These are phyloP conservation scores for Cyclopterus lumpus DNA, from an alignment of 2,797 vertebrate genomes.

Conservation along the genomic window DNA sequence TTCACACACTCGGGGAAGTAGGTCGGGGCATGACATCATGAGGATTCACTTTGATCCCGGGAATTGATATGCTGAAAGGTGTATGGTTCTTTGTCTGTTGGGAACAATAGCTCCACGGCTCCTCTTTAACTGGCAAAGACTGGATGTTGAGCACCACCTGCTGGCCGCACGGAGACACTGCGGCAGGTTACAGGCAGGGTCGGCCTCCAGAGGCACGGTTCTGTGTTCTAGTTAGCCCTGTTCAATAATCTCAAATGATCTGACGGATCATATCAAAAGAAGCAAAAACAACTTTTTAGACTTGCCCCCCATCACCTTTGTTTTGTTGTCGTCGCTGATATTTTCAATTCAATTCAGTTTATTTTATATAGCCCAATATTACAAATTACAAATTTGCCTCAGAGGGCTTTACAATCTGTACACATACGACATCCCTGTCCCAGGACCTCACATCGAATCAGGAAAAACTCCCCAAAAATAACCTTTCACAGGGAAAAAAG, in stretches of 20 bases:
- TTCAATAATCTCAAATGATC: neutral
- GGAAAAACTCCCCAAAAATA: too few relatives aligned
- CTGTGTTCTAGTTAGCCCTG: neutral
- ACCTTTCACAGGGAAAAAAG: too few relatives aligned
- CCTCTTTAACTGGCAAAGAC: neutral
- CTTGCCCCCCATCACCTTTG: too few relatives aligned
- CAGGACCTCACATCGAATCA: too few relatives aligned
- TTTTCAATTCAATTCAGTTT: too few relatives aligned
- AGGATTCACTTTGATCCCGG: constrained; percentile 36
- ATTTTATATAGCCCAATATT: too few relatives aligned
- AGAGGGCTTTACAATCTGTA: too few relatives aligned
- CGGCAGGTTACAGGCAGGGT: neutral
- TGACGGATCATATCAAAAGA: too few relatives aligned
- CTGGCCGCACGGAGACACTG: constrained; percentile 34
- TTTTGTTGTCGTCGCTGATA: too few relatives aligned
- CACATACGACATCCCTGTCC: too few relatives aligned
- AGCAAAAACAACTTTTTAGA: too few relatives aligned
- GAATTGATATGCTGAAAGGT: constrained; percentile 32
- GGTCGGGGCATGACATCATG: constrained; percentile 29
- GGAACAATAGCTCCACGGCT: constrained; percentile 21
- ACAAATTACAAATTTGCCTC: too few relatives aligned
- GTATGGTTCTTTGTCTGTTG: constrained; percentile 67
- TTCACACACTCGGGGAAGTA: constrained; percentile 34
- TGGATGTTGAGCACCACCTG: constrained; percentile 64
- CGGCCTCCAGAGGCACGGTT: neutral